Conservation (phyloP, 2,888 invertebrate species). For the Temnothorax unifasciatus region DNA sequence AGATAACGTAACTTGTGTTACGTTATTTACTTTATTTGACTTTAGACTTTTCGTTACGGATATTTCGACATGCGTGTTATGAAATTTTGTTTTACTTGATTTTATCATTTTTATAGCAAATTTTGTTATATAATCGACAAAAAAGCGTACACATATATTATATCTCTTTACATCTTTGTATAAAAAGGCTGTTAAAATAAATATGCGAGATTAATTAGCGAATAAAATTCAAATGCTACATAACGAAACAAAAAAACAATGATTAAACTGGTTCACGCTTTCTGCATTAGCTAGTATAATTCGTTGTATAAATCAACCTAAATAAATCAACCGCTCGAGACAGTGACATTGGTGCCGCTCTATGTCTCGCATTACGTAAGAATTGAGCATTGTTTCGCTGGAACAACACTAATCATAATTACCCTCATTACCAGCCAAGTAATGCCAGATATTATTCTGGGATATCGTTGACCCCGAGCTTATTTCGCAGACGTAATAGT, state of each 20-base stretch:
- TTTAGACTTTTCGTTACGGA: background rate
- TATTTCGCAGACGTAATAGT: constrained; percentile 49
- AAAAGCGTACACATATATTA: background rate
- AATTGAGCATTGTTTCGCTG: constrained; percentile 63
- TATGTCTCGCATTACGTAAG: constrained; percentile 54
- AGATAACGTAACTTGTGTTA: background rate
- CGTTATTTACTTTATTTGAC: background rate
- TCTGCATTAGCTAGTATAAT: background rate
- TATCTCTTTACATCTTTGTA: background rate
- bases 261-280: background rate
- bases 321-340: constrained; percentile 51
- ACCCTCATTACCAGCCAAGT: constrained; percentile 61
- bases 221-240: background rate
- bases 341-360: constrained; percentile 69
- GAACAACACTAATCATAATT: constrained; percentile 62
- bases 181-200: background rate
- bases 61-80: background rate
- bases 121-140: background rate
- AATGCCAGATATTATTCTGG: constrained; percentile 64
- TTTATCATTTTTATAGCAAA: background rate
- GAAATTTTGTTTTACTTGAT: background rate
- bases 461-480: constrained; percentile 64
- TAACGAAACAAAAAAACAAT: background rate
- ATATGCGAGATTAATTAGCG: background rate
- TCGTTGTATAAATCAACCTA: constrained; percentile 19